Base-by-base conservation (phyloP, 2,888 invertebrate species). In the Andrena bucephala region DNA sequence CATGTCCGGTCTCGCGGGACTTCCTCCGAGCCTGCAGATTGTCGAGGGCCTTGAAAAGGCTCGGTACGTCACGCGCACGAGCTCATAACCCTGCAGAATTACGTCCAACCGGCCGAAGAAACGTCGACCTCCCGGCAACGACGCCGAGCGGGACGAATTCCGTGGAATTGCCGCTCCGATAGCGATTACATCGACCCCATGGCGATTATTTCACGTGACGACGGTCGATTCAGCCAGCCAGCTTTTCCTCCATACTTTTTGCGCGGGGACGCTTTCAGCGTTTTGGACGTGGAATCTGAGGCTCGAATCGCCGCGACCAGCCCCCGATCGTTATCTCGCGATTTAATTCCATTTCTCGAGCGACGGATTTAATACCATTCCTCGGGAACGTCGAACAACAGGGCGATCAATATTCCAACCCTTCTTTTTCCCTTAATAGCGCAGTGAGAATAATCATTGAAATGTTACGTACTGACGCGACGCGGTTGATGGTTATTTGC, bases 11-110 rank as follows among this genome's bases (percentile, higher is more conserved):
- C 52, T 27, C 50, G 20, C 52, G 57, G 68, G 65, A 83, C 69
- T 65, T 75, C 24, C 59, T 42, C 42, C 42, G 13, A 4, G 42
- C 42, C 42, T 4, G 42, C 13, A 42, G 42, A 42, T 13, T 42
- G 42, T 42, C 42, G 16, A 67, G 59, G 16, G 27, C 48, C 66
- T 68, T 68, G 82, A 70, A 54, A 72, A 29, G 60, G 57, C 33
- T 68, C 13, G 3, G 42, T 13, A 42, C 29, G 68, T 77, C 72
- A 70, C 60, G 62, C 50, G 79, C 60, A 13, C 36, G 5, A 65
- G 27, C 54, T 68, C 48, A 72, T 72, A 83, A 72, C 71, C 84
- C 48, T 54, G 65, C 33, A 48, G 79, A 83, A 83, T 83, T 79
- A 76, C 84, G 20, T 68, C 48, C 48, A 65, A 83, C 42, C 24